Evolutionary conservation across 2,113 vertebrate species (phyloP), one percentile per base, ranked within the genome.

Genomic region (Takifugu bimaculatus): DNA sequence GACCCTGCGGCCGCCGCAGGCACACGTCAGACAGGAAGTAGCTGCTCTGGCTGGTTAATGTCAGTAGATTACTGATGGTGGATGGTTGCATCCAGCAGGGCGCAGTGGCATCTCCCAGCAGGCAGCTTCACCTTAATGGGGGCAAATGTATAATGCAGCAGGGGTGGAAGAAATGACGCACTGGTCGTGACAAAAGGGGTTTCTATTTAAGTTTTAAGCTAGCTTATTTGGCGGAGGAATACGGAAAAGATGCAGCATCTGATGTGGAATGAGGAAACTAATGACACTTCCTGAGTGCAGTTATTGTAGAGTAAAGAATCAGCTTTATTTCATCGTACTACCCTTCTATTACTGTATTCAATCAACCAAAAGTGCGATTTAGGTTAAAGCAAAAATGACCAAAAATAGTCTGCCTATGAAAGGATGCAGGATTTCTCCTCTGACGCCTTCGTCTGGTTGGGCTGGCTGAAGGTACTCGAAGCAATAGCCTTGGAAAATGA

Each of bases 1-100:
- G 43, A 66, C 60, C 20, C 72, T 43, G 69, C 70, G 11, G 64
- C 53, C 26, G 42, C 72, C 54, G 45, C n/a, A 7, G 59, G 50
- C 59, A 48, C 14, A 13, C 27, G 3, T 44, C 68, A 79, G 69
- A 66, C 75, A 74, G 77, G 71, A 79, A 83, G 80, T 42, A 27
- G 63, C 70, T 58, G 4, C 63, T 75, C 5, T 26, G 26, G 63
- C 80, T 69, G 75, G 13, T 76, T 80, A 82, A 77, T 82, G 82
- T 85, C 81, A 83, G 52, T 68, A 64, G 62, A 75, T 83, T 75
- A 77, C 60, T 65, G 68, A 80, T 65, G 75, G 35, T 39, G 35
- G 61, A 78, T 70, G 58, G 70, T 27, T 63, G 52, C 68, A 32
- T 71, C 81, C 79, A 71, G 72, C 60, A 50, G 71, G 52, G 71